Base-by-base conservation (phyloP, 2,888 invertebrate species). In the Sialis fuliginosa region DNA sequence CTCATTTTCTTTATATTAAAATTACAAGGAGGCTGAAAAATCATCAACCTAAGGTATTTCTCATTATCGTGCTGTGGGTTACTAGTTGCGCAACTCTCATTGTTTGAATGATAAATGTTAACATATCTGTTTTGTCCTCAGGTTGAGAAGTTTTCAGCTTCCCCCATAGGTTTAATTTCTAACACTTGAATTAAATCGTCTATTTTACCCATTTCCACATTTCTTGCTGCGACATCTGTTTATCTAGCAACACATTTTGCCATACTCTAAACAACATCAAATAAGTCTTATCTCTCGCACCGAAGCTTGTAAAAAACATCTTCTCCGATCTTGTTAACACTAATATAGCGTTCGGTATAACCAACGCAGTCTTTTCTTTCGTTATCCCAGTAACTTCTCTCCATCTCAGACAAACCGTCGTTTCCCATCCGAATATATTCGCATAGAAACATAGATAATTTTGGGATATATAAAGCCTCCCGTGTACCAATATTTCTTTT, bases 361-460 rank as follows among this genome's bases (percentile, higher is more conserved):
- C 90, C 63, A 86, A 72, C 10, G 84, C 86, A 1, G 91, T 91
- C 70, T 89, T 90, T 66, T 92, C 92, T 69, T 96, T 96, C 39
- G 92, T 92, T 62, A 97, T 88, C 44, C 87, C 79, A 6, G 86
- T 83, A 50, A 97, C 86, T 58, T 95, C 92, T 62, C 84, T 87
- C 81, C 90, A 90, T 55, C 80, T 79, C 46, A 95, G 73, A 45
- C 77, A 79, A 51, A 93, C 72, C 61, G 75, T 77, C 6, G 92
- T 95, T 68, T 95, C 93, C 93, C 93, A 96, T 58, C 90, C 81
- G 65, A 97, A 92, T 61, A 97, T 95, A 66, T 92, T 96, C 22
- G 96, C 93, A 71, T 96, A 88, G 71, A 97, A 97, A 65, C 95
- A 95, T 50, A 96, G 75, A 72, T 87, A 91, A 66, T 88, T 88